phyloP scores from a whole-genome alignment of 2,888 invertebrate species.

The Heteropelma amictum region DNA sequence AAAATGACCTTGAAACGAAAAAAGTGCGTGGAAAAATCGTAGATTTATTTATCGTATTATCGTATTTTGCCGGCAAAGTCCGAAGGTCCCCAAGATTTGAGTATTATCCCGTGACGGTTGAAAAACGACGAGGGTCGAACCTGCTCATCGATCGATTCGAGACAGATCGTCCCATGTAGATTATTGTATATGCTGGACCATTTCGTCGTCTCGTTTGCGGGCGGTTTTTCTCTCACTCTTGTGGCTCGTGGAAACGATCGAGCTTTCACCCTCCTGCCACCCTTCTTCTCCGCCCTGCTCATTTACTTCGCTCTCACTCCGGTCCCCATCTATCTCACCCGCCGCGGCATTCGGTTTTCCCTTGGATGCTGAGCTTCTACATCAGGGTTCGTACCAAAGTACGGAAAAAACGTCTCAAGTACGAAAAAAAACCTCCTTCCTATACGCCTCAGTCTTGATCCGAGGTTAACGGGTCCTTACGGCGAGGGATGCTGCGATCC shows the following conservation, averaged over 20 bases:
- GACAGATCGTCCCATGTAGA: too few relatives aligned
- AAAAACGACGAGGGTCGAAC: too few relatives aligned
- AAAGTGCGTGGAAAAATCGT: too few relatives aligned
- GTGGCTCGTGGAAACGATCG: slow-evolving; percentile 32
- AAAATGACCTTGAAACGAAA: too few relatives aligned
- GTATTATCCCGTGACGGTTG: too few relatives aligned
- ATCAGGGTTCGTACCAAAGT: slow-evolving; percentile 2
- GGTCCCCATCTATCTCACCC: neutral
- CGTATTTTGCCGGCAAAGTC: too few relatives aligned
- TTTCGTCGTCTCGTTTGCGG: slow-evolving; percentile 27
- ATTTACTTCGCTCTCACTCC: slow-evolving; percentile 1
- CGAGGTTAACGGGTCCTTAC: neutral
- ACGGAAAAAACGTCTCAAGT: neutral
- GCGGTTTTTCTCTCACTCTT: slow-evolving; percentile 25
- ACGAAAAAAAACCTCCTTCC: slow-evolving; percentile 2
- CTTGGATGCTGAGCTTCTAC: neutral
- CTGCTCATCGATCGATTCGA: too few relatives aligned
- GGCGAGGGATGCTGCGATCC: too few relatives aligned
- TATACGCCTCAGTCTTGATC: neutral
- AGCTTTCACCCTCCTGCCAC: slow-evolving; percentile 22
- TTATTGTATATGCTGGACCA: neutral
- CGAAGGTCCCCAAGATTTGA: too few relatives aligned
- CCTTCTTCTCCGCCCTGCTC: slow-evolving; percentile 14
- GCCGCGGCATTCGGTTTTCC: slow-evolving; percentile 16
- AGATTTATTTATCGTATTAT: too few relatives aligned